Evolutionary conservation across 2,113 vertebrate genomes (phyloP).

Genomic region (Hippocampus guttulatus): DNA sequence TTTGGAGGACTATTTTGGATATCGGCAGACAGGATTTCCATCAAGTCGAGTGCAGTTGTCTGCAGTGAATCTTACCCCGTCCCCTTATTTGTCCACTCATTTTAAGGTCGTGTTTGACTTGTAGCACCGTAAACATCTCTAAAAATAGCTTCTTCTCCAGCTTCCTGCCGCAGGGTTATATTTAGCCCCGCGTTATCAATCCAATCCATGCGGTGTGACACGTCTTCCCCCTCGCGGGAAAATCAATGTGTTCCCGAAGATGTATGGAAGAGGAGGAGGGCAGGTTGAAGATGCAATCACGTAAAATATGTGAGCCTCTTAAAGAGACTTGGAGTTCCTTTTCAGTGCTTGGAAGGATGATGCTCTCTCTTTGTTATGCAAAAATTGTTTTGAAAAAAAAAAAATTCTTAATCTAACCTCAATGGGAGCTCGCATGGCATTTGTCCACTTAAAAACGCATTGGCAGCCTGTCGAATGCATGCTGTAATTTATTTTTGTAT

Average conservation of each 20-base stretch:
- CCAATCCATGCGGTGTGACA: slow-evolving; percentile 62
- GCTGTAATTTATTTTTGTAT: neutral
- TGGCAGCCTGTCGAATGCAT: neutral
- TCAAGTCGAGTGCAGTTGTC: slow-evolving; percentile 42
- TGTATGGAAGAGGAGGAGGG: slow-evolving; percentile 18
- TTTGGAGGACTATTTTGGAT: slow-evolving; percentile 19
- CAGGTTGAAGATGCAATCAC: slow-evolving; percentile 18
- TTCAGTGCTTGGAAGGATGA: too few relatives aligned
- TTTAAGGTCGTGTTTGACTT: slow-evolving; percentile 44
- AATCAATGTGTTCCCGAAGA: slow-evolving; percentile 60
- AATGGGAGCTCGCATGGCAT: neutral
- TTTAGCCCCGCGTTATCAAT: slow-evolving; percentile 73
- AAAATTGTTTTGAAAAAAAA: too few relatives aligned
- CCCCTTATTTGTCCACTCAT: slow-evolving; percentile 48
- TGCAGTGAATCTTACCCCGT: slow-evolving; percentile 4
- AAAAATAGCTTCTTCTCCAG: slow-evolving; percentile 62
- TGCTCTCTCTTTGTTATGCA: too few relatives aligned
- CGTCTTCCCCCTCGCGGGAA: slow-evolving; percentile 43
- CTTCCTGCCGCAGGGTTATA: slow-evolving; percentile 71
- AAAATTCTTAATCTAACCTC: neutral
- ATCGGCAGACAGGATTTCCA: slow-evolving; percentile 9
- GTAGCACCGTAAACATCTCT: slow-evolving; percentile 63
- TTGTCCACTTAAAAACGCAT: neutral
- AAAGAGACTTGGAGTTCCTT: neutral
- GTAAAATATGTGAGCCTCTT: neutral